Evolutionary conservation across 2,888 invertebrate species (phyloP).

Genomic region (Conomelus anceps): DNA sequence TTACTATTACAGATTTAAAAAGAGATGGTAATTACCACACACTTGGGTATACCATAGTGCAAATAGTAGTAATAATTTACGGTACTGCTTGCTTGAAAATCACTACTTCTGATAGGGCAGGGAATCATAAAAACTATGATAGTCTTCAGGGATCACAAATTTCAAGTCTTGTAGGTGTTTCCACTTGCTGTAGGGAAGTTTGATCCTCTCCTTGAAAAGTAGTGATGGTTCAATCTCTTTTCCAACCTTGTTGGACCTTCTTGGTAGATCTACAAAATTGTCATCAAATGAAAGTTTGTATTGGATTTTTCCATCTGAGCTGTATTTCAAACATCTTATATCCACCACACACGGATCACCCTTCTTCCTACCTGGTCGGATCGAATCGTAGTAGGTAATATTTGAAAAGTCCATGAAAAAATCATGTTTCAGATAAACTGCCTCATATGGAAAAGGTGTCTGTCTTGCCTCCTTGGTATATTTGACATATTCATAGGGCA

Average conservation of each 20-base stretch:
- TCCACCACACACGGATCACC: conserved; percentile 22
- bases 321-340: conserved; percentile 16
- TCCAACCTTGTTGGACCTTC: neutral
- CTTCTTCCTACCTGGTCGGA: conserved; percentile 18
- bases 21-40: neutral
- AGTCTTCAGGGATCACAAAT: conserved; percentile 8
- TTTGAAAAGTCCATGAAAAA: conserved; percentile 24
- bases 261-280: neutral
- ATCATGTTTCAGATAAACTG: conserved; percentile 16
- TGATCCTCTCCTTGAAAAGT: neutral
- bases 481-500: conserved; percentile 21
- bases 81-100: neutral
- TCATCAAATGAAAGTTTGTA: conserved; percentile 19
- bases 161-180: conserved; percentile 10
- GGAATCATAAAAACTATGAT: conserved; percentile 6
- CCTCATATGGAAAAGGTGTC: conserved; percentile 23
- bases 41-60: too few relatives aligned
- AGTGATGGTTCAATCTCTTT: neutral
- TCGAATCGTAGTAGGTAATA: conserved; percentile 18
- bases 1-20: too few relatives aligned
- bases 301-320: conserved; percentile 15
- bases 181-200: conserved; percentile 9
- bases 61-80: too few relatives aligned
- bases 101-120: conserved; percentile 1
- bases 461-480: conserved; percentile 17